phyloP scores from a whole-genome alignment of 92 coral and sea anemone genomes.

The Epizoanthus scotinus region DNA sequence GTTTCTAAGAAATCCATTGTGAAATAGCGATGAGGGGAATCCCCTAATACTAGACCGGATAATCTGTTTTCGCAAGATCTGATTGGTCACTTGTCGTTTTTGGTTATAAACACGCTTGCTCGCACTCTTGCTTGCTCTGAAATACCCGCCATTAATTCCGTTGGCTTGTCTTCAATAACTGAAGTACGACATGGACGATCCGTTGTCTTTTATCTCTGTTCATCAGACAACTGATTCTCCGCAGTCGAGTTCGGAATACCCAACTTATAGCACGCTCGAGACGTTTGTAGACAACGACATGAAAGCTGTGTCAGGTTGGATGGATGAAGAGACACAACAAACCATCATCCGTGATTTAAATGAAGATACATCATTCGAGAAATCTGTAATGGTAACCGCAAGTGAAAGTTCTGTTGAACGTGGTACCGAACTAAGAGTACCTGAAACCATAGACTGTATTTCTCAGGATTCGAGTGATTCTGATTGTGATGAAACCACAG shows the following conservation, averaged over 20 bases:
- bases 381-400: background rate
- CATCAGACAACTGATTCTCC: background rate
- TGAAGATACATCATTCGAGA: background rate
- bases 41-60: background rate
- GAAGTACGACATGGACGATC: background rate
- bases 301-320: background rate
- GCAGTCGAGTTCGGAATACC: background rate
- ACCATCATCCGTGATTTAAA: constrained; percentile 13
- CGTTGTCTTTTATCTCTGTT: background rate
- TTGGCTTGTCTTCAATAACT: too few relatives aligned
- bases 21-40: background rate
- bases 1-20: background rate
- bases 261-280: constrained; percentile 9
- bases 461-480: background rate
- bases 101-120: too few relatives aligned
- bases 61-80: background rate
- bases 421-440: background rate
- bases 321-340: constrained; percentile 30
- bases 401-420: background rate
- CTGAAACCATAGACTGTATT: background rate
- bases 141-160: too few relatives aligned
- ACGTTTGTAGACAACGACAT: background rate
- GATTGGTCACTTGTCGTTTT: background rate
- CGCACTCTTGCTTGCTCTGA: too few relatives aligned
- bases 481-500: background rate